phyloP scores from a whole-genome alignment of 2,113 vertebrate species.

The Gorsachius goisagi region DNA sequence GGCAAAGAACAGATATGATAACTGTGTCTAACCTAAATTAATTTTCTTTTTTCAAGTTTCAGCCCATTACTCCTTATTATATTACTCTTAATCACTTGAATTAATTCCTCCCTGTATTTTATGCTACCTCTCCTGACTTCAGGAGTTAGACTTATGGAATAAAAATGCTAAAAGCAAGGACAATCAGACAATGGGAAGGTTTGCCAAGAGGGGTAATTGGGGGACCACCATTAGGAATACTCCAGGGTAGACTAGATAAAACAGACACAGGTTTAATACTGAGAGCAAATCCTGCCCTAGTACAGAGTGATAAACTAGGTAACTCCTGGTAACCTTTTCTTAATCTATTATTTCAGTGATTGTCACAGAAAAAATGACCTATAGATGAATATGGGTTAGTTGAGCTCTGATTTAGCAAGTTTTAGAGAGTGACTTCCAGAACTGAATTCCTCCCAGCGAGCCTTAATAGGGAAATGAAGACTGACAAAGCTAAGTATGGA shows the following conservation, averaged over 20 bases:
- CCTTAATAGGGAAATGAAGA: neutral
- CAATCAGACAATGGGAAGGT: neutral
- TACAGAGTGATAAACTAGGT: neutral
- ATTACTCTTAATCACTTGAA: neutral
- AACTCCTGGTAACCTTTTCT: neutral
- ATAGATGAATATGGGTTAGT: neutral
- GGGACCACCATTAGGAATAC: neutral
- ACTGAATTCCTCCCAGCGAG: neutral
- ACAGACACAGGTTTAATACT: neutral
- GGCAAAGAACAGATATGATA: neutral
- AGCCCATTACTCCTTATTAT: neutral
- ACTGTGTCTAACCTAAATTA: neutral
- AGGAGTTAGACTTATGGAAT: neutral
- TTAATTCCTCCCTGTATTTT: neutral
- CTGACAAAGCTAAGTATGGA: neutral
- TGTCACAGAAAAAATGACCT: fast-evolving
- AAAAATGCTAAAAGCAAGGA: neutral
- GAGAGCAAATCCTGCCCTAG: neutral
- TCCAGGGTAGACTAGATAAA: neutral
- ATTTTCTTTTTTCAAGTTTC: neutral
- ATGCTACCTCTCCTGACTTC: neutral
- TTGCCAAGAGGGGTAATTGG: neutral
- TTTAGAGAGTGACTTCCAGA: neutral
- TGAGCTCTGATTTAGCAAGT: neutral
- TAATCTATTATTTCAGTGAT: neutral